phyloP scores from a whole-genome alignment of 2,888 invertebrate species.

The Spisula subtruncata region DNA sequence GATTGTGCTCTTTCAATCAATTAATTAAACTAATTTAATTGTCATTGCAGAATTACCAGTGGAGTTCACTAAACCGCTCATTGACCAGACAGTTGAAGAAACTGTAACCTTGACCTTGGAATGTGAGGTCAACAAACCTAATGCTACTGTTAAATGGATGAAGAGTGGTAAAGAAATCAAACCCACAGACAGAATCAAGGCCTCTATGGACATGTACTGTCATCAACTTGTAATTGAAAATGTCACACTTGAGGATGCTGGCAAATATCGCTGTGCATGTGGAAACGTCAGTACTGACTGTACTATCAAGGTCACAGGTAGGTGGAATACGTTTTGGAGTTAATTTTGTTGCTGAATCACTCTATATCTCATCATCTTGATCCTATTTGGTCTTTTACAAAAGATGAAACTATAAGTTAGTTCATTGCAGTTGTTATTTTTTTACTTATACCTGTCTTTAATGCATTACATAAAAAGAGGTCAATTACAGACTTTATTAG shows the following conservation, averaged over 20 bases:
- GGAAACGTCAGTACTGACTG: conserved; percentile 83
- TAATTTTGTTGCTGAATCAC: no score
- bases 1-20: not conserved
- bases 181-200: conserved; percentile 93
- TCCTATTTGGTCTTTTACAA: no score
- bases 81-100: conserved; percentile 72
- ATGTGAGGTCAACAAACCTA: conserved; percentile 94
- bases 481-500: no score
- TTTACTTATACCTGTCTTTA: not conserved
- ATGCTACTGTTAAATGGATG: conserved; percentile 89
- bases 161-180: conserved; percentile 93
- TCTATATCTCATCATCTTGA: no score
- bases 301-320: conserved; percentile 85
- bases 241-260: conserved; percentile 82
- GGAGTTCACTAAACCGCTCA: conserved; percentile 67
- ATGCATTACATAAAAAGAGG: no score
- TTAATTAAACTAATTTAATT: not conserved
- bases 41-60: conserved; percentile 61
- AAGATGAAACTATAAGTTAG: no score
- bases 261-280: conserved; percentile 82
- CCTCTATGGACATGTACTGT: conserved; percentile 92
- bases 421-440: no score
- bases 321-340: not conserved
- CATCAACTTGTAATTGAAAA: conserved; percentile 83
- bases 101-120: conserved; percentile 89